Evolutionary conservation across 2,888 invertebrate species (phyloP).

Genomic region (Tetranychus truncatus): DNA sequence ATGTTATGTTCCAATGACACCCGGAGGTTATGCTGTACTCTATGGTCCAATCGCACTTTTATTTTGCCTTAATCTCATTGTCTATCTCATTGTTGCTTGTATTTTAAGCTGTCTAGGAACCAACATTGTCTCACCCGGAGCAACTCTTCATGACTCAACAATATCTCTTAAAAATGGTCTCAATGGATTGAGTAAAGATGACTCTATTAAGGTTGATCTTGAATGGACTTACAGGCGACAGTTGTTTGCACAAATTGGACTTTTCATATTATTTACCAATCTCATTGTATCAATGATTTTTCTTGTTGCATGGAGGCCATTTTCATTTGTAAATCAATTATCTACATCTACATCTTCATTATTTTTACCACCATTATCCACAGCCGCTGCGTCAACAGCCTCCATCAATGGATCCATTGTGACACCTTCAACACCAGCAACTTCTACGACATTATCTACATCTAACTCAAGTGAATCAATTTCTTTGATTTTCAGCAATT

Average conservation of each 20-base stretch:
- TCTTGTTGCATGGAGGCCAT: neutral
- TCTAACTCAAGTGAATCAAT: neutral
- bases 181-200: neutral
- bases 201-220: neutral
- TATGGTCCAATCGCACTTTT: neutral
- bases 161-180: neutral
- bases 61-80: neutral
- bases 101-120: neutral
- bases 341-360: neutral
- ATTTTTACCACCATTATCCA: neutral
- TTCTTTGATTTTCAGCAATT: neutral
- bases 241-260: neutral
- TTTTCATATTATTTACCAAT: neutral
- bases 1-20: neutral
- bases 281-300: conserved; percentile 7
- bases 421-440: neutral
- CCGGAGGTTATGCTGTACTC: neutral
- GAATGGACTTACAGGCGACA: neutral
- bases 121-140: neutral
- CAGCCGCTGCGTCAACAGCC: neutral
- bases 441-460: neutral
- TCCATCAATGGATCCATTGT: neutral
- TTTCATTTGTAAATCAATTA: neutral
- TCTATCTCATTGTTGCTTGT: neutral
- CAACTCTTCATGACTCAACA: neutral